Base-by-base conservation (phyloP, 2,113 vertebrate genomes). In the Rostratula benghalensis region DNA sequence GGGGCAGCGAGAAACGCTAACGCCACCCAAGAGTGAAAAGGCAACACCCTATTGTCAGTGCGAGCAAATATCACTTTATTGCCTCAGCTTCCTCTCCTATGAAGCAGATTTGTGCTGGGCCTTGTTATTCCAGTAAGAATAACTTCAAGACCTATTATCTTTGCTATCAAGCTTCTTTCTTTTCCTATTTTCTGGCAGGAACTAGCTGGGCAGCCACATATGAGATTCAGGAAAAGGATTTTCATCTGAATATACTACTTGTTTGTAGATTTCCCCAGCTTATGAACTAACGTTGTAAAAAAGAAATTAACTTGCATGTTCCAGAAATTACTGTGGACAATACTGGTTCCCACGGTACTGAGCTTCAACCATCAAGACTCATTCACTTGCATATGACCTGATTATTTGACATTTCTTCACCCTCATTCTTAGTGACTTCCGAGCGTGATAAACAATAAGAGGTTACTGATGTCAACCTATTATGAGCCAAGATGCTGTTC, bases 391-490 rank as follows among this genome's bases (percentile, higher is more conserved):
- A 60, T 94, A 91, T 96, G 95, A 94, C 96, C 96, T 95, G 95
- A 97, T 96, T 95, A 96, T 94, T 84, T 96, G 94, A 93, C 94
- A 96, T 96, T 96, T 96, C 95, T 97, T 93, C 95, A 93, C 92
- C 86, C 95, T 87, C 91, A 96, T 93, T 96, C 94, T 97, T 51
- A 79, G 83, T 94, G 93, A 97, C 94, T 97, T 97, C 96, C 53
- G 31, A 95, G 91, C 94, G 82, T 1, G 80, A 89, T 61, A 94
- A 97, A 97, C 91, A 96, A 96, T 94, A 92, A 92, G 95, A 96
- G 94, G 96, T 94, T 96, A 94, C 91, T 83, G 80, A 80, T 97
- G 95, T 94, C 96, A 95, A 88, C 61, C 84, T 87, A 94, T 96
- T 96, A 85, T 69, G 61, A 91, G 93, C 69, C 87, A 77, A 73